Conservation (phyloP, 2,797 vertebrate species). For the Crocodylus rhombifer region DNA sequence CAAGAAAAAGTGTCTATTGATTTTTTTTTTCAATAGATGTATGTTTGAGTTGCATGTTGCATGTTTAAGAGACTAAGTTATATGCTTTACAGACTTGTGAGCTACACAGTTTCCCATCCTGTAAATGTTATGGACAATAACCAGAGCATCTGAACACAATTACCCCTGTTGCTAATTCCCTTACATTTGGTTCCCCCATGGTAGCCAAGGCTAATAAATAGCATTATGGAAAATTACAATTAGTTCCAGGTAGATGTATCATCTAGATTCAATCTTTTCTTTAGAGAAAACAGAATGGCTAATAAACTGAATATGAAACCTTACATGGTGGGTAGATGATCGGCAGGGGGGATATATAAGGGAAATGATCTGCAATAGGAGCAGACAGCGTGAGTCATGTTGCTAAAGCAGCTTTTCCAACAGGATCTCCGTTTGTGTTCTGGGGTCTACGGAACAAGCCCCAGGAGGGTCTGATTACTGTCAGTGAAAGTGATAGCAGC, state of each 20-base stretch:
- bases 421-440: not conserved
- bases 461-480: not conserved
- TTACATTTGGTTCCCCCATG: not conserved
- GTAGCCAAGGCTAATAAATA: not conserved
- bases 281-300: not conserved
- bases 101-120: not conserved
- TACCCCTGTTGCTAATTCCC: not conserved
- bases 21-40: not conserved
- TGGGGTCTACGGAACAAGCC: not conserved
- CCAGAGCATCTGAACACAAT: not conserved
- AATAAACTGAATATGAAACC: not conserved
- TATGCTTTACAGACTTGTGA: not conserved
- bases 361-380: not conserved
- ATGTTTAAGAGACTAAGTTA: not conserved
- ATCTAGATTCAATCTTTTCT: not conserved
- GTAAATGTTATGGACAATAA: not conserved
- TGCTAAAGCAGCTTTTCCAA: not conserved
- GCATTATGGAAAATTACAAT: not conserved
- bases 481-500: not conserved
- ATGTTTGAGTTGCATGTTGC: not conserved
- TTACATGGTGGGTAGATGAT: not conserved
- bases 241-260: not conserved
- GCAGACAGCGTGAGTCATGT: not conserved
- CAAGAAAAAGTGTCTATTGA: no score
- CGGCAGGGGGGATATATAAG: not conserved